phyloP scores from a whole-genome alignment of 2,797 vertebrate genomes.

The Dipus sagitta region DNA sequence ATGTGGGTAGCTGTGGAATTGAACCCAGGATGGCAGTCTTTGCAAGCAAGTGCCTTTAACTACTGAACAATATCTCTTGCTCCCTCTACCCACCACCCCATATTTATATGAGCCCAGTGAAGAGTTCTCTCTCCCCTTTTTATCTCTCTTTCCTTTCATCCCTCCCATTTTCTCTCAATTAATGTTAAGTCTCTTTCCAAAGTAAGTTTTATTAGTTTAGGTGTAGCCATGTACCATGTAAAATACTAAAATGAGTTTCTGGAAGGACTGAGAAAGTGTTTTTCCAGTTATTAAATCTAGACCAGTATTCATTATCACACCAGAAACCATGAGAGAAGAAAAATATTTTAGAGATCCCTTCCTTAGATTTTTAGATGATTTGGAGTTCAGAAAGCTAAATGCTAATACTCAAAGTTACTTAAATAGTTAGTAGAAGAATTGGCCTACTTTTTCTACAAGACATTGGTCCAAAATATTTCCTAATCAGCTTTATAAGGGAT shows the following conservation, averaged over 20 bases:
- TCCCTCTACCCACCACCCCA: neutral
- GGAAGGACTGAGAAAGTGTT: neutral
- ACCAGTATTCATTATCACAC: neutral
- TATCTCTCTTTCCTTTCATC: neutral
- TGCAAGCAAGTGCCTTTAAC: too few species aligned
- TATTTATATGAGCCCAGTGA: neutral
- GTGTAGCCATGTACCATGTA: neutral
- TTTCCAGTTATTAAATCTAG: conserved; percentile 24
- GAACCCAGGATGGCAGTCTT: too few species aligned
- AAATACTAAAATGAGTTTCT: neutral
- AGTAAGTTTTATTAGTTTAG: neutral
- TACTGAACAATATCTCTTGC: too few species aligned
- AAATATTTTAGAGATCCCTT: neutral
- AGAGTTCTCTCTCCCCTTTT: neutral
- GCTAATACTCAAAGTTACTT: neutral
- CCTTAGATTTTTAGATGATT: conserved; percentile 25
- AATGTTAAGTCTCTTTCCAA: neutral
- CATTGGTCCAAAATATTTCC: conserved; percentile 12
- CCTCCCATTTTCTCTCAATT: neutral
- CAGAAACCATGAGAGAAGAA: conserved; percentile 14
- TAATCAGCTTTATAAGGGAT: conserved; percentile 36
- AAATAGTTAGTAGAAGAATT: neutral
- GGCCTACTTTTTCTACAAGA: conserved; percentile 21
- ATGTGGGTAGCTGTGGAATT: too few species aligned
- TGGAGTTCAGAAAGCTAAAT: neutral